phyloP scores from a whole-genome alignment of 2,797 vertebrate genomes.

The Betta splendens region DNA sequence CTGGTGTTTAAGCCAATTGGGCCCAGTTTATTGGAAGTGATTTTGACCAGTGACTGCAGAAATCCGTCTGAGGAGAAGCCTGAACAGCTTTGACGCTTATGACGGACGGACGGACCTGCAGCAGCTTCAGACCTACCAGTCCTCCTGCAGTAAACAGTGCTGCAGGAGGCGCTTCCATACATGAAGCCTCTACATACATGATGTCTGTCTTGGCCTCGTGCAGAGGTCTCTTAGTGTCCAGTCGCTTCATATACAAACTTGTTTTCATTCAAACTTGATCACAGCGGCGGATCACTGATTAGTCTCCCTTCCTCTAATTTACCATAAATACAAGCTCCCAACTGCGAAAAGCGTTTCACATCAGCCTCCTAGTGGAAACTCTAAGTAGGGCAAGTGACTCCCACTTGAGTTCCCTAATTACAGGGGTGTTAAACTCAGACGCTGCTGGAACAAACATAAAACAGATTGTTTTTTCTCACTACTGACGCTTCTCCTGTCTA shows the following conservation, averaged over 20 bases:
- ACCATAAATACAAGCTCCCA: conserved; percentile 10
- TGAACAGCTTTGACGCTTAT: too few species aligned
- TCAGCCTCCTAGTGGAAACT: conserved; percentile 31
- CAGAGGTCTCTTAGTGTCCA: background rate
- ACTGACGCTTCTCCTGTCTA: background rate
- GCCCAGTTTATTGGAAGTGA: too few species aligned
- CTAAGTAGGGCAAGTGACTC: conserved; percentile 31
- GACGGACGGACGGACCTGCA: too few species aligned
- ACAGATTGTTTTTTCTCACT: background rate
- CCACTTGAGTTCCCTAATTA: conserved; percentile 34
- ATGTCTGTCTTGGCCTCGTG: too few species aligned
- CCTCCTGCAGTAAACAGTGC: too few species aligned
- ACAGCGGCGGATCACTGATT: conserved; percentile 7
- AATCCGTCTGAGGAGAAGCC: too few species aligned
- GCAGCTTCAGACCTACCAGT: too few species aligned
- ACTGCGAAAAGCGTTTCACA: conserved; percentile 4
- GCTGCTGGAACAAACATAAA: background rate
- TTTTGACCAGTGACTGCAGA: too few species aligned
- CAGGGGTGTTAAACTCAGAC: conserved; percentile 10
- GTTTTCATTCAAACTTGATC: background rate
- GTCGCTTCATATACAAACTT: background rate
- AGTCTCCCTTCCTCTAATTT: conserved; percentile 7
- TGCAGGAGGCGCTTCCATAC: too few species aligned
- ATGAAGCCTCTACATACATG: too few species aligned
- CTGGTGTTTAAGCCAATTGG: too few species aligned